These are phyloP conservation scores for Laticauda colubrina DNA, from an alignment of 2,113 vertebrate genomes.

Conservation along the genomic window DNA sequence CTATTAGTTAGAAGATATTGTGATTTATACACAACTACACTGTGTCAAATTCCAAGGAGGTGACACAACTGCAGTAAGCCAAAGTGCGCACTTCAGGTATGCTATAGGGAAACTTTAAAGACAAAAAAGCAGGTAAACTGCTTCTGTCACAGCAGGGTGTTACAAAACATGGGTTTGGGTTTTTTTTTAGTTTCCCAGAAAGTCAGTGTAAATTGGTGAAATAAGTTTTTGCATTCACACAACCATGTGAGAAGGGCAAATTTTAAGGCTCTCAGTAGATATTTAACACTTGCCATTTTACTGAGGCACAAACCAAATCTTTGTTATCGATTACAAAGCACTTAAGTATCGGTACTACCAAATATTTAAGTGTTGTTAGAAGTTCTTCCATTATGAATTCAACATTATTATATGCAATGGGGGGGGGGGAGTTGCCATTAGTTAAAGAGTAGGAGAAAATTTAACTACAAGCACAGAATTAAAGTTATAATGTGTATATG, in stretches of 20 bases:
- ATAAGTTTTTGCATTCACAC: conserved; percentile 56
- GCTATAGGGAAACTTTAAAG: conserved; percentile 56
- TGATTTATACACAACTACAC: conserved; percentile 68
- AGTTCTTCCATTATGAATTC: not conserved
- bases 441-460: not conserved
- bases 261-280: conserved; percentile 72
- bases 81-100: conserved; percentile 49
- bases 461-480: conserved; percentile 18
- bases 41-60: conserved; percentile 50
- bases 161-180: conserved; percentile 49
- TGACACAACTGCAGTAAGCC: conserved; percentile 52
- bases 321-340: conserved; percentile 58
- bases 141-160: conserved; percentile 49
- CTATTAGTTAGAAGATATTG: conserved; percentile 70
- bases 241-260: conserved; percentile 64
- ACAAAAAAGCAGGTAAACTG: conserved; percentile 56
- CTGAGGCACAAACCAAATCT: conserved; percentile 60
- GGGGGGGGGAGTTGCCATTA: not conserved
- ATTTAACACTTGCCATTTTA: conserved; percentile 68
- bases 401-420: conserved; percentile 1
- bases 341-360: conserved; percentile 37
- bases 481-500: not conserved
- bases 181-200: conserved; percentile 65
- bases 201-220: conserved; percentile 48
- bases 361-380: conserved; percentile 35